Evolutionary conservation across 2,113 vertebrate genomes (phyloP).

Genomic region (Labrus mixtus): DNA sequence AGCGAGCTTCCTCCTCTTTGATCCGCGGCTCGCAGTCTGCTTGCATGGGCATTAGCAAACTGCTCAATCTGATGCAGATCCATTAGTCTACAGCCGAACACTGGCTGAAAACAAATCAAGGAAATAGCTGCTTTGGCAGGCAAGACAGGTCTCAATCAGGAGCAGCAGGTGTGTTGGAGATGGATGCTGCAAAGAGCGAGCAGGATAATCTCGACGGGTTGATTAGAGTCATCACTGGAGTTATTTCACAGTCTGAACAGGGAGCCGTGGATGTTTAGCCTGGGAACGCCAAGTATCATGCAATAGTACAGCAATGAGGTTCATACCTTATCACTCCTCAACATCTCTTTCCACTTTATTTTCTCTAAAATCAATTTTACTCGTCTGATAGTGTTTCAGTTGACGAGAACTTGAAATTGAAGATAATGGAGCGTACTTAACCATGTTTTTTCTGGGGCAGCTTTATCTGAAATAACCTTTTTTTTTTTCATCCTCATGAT

Average conservation of each 20-base stretch:
- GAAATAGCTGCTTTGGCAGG: constrained; percentile 41
- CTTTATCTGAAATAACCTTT: constrained; percentile 34
- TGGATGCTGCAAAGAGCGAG: constrained; percentile 12
- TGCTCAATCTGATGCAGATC: constrained; percentile 33
- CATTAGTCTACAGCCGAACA: constrained; percentile 34
- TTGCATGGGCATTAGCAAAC: constrained; percentile 31
- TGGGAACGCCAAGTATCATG: constrained; percentile 7
- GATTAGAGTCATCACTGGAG: constrained; percentile 19
- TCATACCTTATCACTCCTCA: constrained; percentile 21
- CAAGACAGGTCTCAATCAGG: constrained; percentile 33
- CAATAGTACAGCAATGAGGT: not conserved
- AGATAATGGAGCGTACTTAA: constrained; percentile 22
- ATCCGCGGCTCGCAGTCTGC: constrained; percentile 19
- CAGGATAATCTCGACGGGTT: constrained; percentile 24
- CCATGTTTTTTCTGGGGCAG: constrained; percentile 14
- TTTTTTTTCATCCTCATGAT: constrained; percentile 26
- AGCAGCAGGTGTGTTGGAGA: constrained; percentile 42
- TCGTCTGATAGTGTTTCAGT: constrained; percentile 13
- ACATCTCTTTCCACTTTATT: constrained; percentile 16
- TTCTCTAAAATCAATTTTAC: constrained; percentile 14
- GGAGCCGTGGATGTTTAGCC: not conserved
- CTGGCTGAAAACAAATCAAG: constrained; percentile 41
- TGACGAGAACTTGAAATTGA: constrained; percentile 26
- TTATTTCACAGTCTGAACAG: constrained; percentile 15
- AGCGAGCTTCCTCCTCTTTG: constrained; percentile 14